phyloP scores from a whole-genome alignment of 2,113 vertebrate genomes.

The Pseudopipra pipra region DNA sequence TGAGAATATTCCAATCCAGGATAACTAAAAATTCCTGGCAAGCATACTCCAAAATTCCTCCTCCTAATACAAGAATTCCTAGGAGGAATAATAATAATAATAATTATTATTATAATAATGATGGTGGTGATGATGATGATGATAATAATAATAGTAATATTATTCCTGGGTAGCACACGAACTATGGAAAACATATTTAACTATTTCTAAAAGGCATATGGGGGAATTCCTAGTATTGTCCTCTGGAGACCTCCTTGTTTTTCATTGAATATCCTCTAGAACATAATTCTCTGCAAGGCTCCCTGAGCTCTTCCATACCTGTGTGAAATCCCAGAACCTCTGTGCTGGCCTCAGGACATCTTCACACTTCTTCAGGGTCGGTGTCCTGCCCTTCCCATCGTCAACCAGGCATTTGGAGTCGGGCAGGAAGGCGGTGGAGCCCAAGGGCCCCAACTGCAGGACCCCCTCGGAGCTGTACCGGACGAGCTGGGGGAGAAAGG shows the following conservation, averaged over 20 bases:
- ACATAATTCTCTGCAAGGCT: background rate
- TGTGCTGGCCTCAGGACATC: conserved; percentile 82
- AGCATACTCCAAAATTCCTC: background rate
- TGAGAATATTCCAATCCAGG: background rate
- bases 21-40: background rate
- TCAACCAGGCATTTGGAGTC: conserved; percentile 97
- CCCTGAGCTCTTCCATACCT: conserved; percentile 72
- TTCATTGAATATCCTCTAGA: background rate
- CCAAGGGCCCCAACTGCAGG: conserved; percentile 92
- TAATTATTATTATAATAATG: background rate
- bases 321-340: conserved; percentile 96
- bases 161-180: background rate
- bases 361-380: conserved; percentile 90
- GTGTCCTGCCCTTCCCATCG: conserved; percentile 84
- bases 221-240: background rate
- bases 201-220: background rate
- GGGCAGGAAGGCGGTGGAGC: conserved; percentile 92
- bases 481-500: conserved; percentile 76
- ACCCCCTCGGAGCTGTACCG: conserved; percentile 91
- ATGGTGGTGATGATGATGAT: background rate
- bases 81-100: background rate
- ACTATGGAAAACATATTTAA: background rate
- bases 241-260: background rate
- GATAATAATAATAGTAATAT: background rate
- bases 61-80: too few species aligned